Evolutionary conservation across 2,797 vertebrate species (phyloP).

Genomic region (Sebastes vulpes): DNA sequence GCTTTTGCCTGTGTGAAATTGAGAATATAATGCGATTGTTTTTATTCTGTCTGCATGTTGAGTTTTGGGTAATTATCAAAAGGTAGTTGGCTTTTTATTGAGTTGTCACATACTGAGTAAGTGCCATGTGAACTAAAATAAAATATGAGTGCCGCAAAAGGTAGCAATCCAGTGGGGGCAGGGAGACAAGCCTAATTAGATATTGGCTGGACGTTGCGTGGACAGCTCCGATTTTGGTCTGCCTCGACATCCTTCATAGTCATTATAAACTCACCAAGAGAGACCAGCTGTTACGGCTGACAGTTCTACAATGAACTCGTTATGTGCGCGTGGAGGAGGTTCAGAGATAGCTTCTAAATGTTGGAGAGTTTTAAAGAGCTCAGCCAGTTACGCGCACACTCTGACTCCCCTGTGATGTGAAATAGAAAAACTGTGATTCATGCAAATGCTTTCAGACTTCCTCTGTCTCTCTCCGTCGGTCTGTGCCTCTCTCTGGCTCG

Average conservation of each 20-base stretch:
- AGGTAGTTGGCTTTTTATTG: background rate
- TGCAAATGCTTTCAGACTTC: slow-evolving; percentile 40
- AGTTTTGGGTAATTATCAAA: background rate
- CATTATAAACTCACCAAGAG: slow-evolving; percentile 61
- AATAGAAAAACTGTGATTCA: slow-evolving; percentile 61
- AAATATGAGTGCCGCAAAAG: slow-evolving; percentile 10
- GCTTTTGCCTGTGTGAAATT: background rate
- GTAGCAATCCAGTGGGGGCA: slow-evolving; percentile 32
- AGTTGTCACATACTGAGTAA: background rate
- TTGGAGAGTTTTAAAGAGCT: slow-evolving; percentile 46
- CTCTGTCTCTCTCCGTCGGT: background rate
- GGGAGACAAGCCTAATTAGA: slow-evolving; percentile 46
- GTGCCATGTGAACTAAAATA: slow-evolving; percentile 1
- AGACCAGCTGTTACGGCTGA: slow-evolving; percentile 51
- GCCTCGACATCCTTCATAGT: slow-evolving; percentile 57
- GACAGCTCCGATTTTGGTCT: slow-evolving; percentile 42
- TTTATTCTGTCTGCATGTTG: background rate
- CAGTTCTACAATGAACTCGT: slow-evolving; percentile 39
- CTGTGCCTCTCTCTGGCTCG: background rate
- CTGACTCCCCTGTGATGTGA: slow-evolving; percentile 49
- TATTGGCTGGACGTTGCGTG: slow-evolving; percentile 36
- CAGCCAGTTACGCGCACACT: slow-evolving; percentile 6
- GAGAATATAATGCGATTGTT: background rate
- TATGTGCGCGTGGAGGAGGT: slow-evolving; percentile 19
- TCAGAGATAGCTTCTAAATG: slow-evolving; percentile 34